Percentiles rank a stretch among this genome's conserved stretches.
These are phyloP conservation scores for Morelia viridis DNA, from an alignment of 2,797 vertebrate genomes.

Conservation along the genomic window DNA sequence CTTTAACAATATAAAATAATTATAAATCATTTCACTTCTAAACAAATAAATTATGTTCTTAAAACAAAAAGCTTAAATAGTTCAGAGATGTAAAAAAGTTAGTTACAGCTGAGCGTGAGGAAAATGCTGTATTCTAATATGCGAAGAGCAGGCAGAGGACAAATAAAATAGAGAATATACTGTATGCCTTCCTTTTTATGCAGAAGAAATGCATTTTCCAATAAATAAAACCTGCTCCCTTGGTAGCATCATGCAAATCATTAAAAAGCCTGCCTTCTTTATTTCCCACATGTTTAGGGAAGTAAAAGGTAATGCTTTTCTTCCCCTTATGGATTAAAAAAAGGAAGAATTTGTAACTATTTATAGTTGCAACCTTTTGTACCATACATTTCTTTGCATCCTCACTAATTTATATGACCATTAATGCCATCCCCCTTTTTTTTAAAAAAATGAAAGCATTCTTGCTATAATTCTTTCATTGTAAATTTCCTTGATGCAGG, in stretches of 20 bases:
- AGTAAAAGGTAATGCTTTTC: background rate
- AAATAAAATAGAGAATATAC: background rate
- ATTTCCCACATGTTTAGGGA: background rate
- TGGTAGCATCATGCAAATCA: background rate
- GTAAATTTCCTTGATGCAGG: background rate
- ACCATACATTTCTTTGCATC: background rate
- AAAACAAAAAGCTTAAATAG: background rate
- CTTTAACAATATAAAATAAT: background rate
- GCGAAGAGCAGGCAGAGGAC: background rate
- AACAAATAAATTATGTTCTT: background rate
- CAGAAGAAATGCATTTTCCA: background rate
- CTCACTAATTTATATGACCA: background rate
- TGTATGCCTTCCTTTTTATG: background rate
- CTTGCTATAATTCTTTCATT: background rate
- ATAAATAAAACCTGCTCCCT: background rate
- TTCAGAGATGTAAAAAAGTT: background rate
- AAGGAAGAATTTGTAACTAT: background rate
- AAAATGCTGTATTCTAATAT: background rate
- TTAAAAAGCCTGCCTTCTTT: background rate
- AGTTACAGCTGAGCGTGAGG: background rate
- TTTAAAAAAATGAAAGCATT: background rate
- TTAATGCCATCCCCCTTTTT: background rate
- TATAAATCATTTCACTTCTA: background rate
- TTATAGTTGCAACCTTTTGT: background rate
- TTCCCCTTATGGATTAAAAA: background rate